phyloP scores from a whole-genome alignment of 2,797 vertebrate genomes.

The Chiloscyllium punctatum region DNA sequence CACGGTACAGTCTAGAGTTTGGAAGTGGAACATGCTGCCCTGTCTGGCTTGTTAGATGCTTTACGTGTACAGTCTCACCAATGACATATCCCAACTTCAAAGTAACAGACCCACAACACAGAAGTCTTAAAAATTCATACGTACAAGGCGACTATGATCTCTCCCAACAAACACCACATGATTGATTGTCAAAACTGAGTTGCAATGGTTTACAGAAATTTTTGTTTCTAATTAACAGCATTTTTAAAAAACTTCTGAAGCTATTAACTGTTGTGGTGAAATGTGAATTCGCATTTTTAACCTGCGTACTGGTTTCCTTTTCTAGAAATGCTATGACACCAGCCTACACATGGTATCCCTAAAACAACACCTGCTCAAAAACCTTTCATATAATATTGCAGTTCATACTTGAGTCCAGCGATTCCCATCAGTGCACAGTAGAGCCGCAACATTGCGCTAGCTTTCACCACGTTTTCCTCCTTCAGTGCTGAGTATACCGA shows the following conservation, averaged over 20 bases:
- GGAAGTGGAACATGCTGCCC: neutral
- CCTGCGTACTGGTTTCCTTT: neutral
- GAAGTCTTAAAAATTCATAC: too few species aligned
- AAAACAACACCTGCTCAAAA: neutral
- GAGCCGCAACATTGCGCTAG: slow-evolving; percentile 84
- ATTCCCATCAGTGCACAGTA: slow-evolving; percentile 98
- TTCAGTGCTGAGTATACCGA: slow-evolving; percentile 82
- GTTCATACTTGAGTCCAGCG: slow-evolving; percentile 82
- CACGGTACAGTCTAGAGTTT: too few species aligned
- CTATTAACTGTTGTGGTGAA: neutral
- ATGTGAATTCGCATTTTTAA: neutral
- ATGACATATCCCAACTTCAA: neutral
- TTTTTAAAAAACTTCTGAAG: neutral
- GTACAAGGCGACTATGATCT: neutral
- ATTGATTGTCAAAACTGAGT: neutral
- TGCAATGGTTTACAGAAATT: neutral
- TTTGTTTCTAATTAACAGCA: neutral
- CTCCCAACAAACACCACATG: neutral
- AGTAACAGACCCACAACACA: neutral
- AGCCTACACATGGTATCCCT: neutral
- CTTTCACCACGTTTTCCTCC: slow-evolving; percentile 95
- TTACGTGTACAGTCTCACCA: neutral
- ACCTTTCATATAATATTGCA: neutral
- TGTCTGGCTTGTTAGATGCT: neutral
- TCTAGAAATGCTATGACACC: neutral